These are phyloP conservation scores for Oscheius onirici DNA, from an alignment of 2,888 invertebrate species.

Conservation along the genomic window DNA sequence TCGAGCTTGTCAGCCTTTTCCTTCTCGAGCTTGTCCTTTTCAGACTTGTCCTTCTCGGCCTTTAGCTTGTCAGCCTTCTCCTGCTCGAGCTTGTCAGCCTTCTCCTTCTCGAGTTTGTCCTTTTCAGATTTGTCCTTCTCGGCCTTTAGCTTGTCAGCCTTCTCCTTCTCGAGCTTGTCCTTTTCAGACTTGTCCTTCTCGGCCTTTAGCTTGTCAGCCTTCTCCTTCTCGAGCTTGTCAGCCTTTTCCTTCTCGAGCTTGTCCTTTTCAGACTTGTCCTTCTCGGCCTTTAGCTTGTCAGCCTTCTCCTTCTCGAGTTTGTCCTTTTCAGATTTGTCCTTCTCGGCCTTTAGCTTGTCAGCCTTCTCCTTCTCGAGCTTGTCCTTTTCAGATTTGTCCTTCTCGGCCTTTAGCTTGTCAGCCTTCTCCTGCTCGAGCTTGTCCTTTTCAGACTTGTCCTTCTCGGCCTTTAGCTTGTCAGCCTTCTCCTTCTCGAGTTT, in stretches of 20 bases:
- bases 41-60: not conserved
- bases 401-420: no score
- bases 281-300: not conserved
- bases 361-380: not conserved
- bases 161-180: not conserved
- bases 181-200: slow-evolving; percentile 1
- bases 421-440: no score
- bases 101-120: not conserved
- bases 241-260: not conserved
- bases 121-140: not conserved
- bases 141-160: not conserved
- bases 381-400: not conserved
- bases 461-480: not conserved
- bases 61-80: no score
- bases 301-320: not conserved
- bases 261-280: not conserved
- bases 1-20: not conserved
- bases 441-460: not conserved
- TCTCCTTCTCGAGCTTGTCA: no score
- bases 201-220: not conserved
- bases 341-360: not conserved
- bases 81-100: not conserved
- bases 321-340: not conserved
- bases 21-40: not conserved
- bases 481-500: not conserved